Evolutionary conservation across 2,888 invertebrate genomes (phyloP).

Genomic region (Caenorhabditis imperialis): DNA sequence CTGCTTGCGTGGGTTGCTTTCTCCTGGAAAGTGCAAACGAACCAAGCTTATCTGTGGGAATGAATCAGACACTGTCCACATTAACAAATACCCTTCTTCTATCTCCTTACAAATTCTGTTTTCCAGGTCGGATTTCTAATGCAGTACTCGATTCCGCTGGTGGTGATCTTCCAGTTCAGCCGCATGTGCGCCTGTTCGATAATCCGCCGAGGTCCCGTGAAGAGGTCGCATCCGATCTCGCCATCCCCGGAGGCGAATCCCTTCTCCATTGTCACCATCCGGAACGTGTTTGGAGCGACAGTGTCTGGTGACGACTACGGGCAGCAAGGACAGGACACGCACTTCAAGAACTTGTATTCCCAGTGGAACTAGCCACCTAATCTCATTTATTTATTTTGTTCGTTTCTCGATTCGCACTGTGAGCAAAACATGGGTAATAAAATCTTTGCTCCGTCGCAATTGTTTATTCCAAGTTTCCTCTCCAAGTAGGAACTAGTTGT

Average conservation of each 20-base stretch:
- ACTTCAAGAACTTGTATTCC: conserved; percentile 29
- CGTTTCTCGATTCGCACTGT: too few species aligned
- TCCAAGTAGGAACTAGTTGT: too few species aligned
- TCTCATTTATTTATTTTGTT: background rate
- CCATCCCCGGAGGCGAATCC: conserved; percentile 10
- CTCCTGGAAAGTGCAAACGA: too few species aligned
- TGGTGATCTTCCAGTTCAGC: conserved; percentile 24
- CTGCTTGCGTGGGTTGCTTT: too few species aligned
- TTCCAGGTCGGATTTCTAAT: conserved; percentile 31
- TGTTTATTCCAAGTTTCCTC: too few species aligned
- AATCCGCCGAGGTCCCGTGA: conserved; percentile 8
- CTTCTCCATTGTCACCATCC: conserved; percentile 14
- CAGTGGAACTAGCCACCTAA: conserved; percentile 25
- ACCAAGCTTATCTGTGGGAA: too few species aligned
- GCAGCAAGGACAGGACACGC: conserved; percentile 25
- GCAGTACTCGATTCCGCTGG: conserved; percentile 32
- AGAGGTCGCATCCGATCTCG: conserved; percentile 5
- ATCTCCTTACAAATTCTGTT: too few species aligned
- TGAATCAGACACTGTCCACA: too few species aligned
- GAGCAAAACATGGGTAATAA: too few species aligned
- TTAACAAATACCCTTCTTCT: too few species aligned
- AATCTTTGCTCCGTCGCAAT: too few species aligned
- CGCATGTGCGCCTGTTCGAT: conserved; percentile 4
- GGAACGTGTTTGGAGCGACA: conserved; percentile 31
- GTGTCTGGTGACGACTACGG: conserved; percentile 27